Conservation (phyloP, 1,140 invertebrate genomes). For the Danaus melanippus region DNA sequence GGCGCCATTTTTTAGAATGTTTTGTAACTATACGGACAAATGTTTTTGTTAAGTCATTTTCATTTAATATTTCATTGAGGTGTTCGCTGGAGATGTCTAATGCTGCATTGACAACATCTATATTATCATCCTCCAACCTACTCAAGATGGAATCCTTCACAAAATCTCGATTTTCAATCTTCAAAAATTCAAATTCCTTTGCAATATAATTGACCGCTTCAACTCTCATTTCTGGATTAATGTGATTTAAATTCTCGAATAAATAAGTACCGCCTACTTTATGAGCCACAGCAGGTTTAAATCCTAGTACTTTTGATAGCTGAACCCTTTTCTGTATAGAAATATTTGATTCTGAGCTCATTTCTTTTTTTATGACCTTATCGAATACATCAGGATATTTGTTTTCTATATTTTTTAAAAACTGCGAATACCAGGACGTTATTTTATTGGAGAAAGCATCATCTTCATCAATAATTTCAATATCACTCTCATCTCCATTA, state of each 20-base stretch:
- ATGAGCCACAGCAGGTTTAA: slow-evolving; percentile 70
- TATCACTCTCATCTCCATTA: slow-evolving; percentile 52
- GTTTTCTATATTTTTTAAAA: slow-evolving; percentile 72
- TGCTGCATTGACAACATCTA: slow-evolving; percentile 69
- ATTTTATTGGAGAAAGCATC: slow-evolving; percentile 35
- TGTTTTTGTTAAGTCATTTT: slow-evolving; percentile 37
- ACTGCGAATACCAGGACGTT: slow-evolving; percentile 68
- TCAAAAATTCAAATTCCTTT: slow-evolving; percentile 67
- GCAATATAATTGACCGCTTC: slow-evolving; percentile 75
- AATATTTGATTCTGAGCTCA: slow-evolving; percentile 47
- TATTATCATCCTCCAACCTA: slow-evolving; percentile 74
- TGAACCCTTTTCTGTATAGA: slow-evolving; percentile 29
- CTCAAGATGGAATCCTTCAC: slow-evolving; percentile 73
- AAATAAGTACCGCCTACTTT: slow-evolving; percentile 71
- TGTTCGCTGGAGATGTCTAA: slow-evolving; percentile 58
- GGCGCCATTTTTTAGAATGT: slow-evolving; percentile 49
- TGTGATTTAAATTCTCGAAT: slow-evolving; percentile 79
- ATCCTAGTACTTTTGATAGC: slow-evolving; percentile 62
- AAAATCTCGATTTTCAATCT: slow-evolving; percentile 67
- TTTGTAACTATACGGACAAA: slow-evolving; percentile 46
- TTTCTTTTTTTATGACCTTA: slow-evolving; percentile 69
- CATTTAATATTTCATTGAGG: slow-evolving; percentile 56
- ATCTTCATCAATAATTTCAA: slow-evolving; percentile 63
- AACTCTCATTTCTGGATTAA: slow-evolving; percentile 74
- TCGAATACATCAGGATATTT: slow-evolving; percentile 81